Conservation (phyloP, 2,113 vertebrate genomes). For the Patagioenas fasciata region DNA sequence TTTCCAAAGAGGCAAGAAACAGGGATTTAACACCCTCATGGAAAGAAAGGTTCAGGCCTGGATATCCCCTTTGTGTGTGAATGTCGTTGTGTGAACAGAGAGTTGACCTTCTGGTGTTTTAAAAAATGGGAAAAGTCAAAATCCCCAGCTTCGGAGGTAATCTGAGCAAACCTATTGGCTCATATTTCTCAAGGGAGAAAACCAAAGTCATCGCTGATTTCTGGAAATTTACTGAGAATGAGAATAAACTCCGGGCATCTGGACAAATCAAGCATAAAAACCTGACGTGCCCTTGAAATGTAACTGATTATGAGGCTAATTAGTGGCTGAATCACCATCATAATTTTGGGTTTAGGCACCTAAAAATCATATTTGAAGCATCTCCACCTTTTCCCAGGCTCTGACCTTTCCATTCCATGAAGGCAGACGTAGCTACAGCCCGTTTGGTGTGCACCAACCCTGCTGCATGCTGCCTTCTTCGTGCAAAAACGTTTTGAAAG, state of each 20-base stretch:
- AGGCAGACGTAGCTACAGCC: neutral
- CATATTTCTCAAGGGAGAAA: neutral
- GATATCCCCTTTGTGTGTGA: neutral
- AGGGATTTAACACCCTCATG: neutral
- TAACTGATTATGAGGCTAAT: neutral
- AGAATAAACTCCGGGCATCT: conserved; percentile 10
- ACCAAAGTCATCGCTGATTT: neutral
- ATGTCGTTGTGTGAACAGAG: neutral
- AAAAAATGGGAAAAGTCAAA: neutral
- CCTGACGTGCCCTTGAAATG: neutral
- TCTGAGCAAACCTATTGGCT: neutral
- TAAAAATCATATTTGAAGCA: neutral
- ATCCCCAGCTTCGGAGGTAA: neutral
- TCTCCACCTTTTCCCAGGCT: neutral
- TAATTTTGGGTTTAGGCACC: neutral
- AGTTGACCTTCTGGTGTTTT: neutral
- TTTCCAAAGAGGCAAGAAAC: neutral
- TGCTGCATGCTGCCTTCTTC: rapidly evolving
- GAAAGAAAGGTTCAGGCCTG: neutral
- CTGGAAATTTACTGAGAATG: conserved; percentile 37
- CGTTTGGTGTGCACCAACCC: neutral
- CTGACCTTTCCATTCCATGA: neutral
- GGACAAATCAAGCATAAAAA: conserved; percentile 41
- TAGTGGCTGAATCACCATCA: conserved; percentile 34
- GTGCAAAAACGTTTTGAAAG: neutral